Evolutionary conservation across 1,140 invertebrate genomes (phyloP).

Genomic region (Ganaspis sp.): DNA sequence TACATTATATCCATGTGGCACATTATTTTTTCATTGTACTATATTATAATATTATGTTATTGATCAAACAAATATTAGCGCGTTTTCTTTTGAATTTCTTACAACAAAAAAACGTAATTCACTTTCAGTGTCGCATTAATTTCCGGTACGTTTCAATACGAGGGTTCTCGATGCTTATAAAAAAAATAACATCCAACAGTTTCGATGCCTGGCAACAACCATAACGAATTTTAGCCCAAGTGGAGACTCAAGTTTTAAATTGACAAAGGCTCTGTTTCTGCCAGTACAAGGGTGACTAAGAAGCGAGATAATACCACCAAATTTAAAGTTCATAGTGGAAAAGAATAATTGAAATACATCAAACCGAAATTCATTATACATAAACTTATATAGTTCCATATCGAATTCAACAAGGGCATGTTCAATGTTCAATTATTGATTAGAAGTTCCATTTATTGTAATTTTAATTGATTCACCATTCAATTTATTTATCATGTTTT

Average conservation of each 20-base stretch:
- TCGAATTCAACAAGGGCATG: no score
- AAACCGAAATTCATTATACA: no score
- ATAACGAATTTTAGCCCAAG: constrained; percentile 55
- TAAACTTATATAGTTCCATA: not conserved
- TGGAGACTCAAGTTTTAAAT: constrained; percentile 46
- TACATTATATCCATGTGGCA: no score
- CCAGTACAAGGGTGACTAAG: not conserved
- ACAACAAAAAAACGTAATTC: constrained; percentile 22
- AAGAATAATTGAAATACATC: not conserved
- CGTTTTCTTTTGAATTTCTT: constrained; percentile 26
- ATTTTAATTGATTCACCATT: no score
- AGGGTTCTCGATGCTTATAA: constrained; percentile 35
- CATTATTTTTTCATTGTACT: no score
- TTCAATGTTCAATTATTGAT: no score
- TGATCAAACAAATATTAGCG: not conserved
- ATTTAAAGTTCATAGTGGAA: not conserved
- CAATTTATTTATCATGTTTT: no score
- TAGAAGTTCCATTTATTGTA: no score
- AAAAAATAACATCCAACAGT: constrained; percentile 63
- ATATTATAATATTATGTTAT: no score
- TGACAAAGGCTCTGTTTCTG: constrained; percentile 31
- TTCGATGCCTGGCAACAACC: constrained; percentile 58
- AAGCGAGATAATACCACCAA: constrained; percentile 16
- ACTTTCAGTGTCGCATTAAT: constrained; percentile 59
- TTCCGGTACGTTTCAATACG: constrained; percentile 70